A percentile compares a stretch with the other conserved stretches of the same genome.
phyloP scores from a whole-genome alignment of 2,888 invertebrate species.

The Melinaea marsaeus region DNA sequence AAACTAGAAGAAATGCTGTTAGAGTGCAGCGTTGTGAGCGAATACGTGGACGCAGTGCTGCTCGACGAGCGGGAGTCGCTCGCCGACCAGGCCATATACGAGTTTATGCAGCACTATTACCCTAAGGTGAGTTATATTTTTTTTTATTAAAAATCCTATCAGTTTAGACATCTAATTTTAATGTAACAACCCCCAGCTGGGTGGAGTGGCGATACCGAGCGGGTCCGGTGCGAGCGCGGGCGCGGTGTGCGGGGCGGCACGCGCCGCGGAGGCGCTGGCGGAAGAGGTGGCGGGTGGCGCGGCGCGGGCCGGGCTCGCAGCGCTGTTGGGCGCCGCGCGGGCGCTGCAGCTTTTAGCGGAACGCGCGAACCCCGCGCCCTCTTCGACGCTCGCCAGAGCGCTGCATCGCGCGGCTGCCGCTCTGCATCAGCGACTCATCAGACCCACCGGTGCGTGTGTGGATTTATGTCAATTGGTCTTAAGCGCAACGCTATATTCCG shows the following conservation, averaged over 20 bases:
- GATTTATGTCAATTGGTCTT: too few species aligned
- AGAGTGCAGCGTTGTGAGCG: slow-evolving; percentile 89
- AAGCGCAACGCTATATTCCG: neutral
- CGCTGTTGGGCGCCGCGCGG: slow-evolving; percentile 39
- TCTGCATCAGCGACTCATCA: slow-evolving; percentile 44
- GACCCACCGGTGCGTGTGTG: slow-evolving; percentile 29
- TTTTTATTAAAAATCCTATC: neutral
- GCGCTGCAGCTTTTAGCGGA: slow-evolving; percentile 37
- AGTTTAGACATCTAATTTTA: neutral
- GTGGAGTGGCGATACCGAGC: slow-evolving; percentile 30
- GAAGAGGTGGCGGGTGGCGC: slow-evolving; percentile 40
- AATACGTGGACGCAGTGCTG: slow-evolving; percentile 93
- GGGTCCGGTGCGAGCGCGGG: slow-evolving; percentile 25
- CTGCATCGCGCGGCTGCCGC: slow-evolving; percentile 36
- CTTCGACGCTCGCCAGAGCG: slow-evolving; percentile 41
- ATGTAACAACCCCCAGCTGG: slow-evolving; percentile 12
- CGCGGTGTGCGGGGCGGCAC: slow-evolving; percentile 37
- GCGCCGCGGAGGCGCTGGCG: slow-evolving; percentile 37
- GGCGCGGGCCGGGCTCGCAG: slow-evolving; percentile 37
- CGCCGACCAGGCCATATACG: slow-evolving; percentile 89
- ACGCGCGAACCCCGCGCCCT: slow-evolving; percentile 36
- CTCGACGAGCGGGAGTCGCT: slow-evolving; percentile 92
- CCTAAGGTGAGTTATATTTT: slow-evolving; percentile 82
- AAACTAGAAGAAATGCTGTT: slow-evolving; percentile 89
- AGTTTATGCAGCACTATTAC: slow-evolving; percentile 92